Percentiles rank a stretch among this genome's conserved stretches.
Evolutionary conservation across 2,888 invertebrate genomes (phyloP).

Genomic region (Minunthozetes semirufus): DNA sequence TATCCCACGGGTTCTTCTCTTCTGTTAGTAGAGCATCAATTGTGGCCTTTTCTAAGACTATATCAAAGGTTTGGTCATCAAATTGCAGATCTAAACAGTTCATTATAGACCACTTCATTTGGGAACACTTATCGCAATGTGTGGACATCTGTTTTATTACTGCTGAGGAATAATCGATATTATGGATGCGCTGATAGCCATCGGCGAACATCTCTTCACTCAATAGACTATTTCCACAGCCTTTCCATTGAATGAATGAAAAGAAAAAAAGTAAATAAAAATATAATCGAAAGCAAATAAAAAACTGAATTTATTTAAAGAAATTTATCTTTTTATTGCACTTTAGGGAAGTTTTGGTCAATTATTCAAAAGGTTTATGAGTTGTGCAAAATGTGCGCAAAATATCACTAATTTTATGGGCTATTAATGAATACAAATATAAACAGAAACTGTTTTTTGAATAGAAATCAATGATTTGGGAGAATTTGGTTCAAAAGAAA

Average conservation of each 20-base stretch:
- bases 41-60: slow-evolving; percentile 52
- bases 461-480: too few relatives aligned
- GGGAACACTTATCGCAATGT: slow-evolving; percentile 44
- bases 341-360: too few relatives aligned
- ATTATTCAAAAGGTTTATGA: too few relatives aligned
- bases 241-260: slow-evolving; percentile 43
- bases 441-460: too few relatives aligned
- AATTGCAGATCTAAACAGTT: slow-evolving; percentile 48
- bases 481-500: too few relatives aligned
- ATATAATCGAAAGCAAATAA: too few relatives aligned
- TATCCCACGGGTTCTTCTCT: slow-evolving; percentile 49
- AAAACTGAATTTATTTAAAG: too few relatives aligned
- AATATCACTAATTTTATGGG: too few relatives aligned
- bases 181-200: slow-evolving; percentile 49
- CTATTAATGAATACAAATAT: too few relatives aligned
- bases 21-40: slow-evolving; percentile 50
- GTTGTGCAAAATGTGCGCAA: too few relatives aligned
- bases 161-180: slow-evolving; percentile 50
- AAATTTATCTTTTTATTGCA: too few relatives aligned
- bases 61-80: slow-evolving; percentile 47
- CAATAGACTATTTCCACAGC: slow-evolving; percentile 51
- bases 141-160: slow-evolving; percentile 48
- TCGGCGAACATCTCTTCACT: slow-evolving; percentile 49
- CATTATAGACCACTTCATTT: slow-evolving; percentile 50
- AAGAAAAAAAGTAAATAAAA: too few relatives aligned